phyloP scores from a whole-genome alignment of 2,888 invertebrate species.

The Parnassius glacialis region DNA sequence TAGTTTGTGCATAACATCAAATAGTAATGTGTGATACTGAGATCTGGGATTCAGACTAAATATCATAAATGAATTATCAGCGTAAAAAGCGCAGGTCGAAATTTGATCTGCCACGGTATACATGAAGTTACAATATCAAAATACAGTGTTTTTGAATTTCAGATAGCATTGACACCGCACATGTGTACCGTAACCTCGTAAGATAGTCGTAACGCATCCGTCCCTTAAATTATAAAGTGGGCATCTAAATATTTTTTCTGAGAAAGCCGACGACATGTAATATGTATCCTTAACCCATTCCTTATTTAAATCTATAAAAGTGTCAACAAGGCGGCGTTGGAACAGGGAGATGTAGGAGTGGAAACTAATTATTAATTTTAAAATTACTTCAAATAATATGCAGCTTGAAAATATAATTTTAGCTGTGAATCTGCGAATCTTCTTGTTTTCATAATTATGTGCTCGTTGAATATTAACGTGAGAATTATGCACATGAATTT shows the following conservation, averaged over 20 bases:
- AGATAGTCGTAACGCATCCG: constrained; percentile 10
- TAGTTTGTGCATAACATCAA: too few species aligned
- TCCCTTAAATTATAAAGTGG: constrained; percentile 16
- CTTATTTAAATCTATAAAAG: constrained; percentile 43
- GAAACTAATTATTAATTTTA: background rate
- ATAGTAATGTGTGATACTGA: too few species aligned
- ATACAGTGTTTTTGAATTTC: background rate
- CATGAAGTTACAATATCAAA: background rate
- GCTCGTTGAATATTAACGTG: constrained; percentile 6
- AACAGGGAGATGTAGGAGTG: constrained; percentile 16
- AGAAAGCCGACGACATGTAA: constrained; percentile 42
- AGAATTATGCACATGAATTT: constrained; percentile 12
- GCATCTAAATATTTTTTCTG: constrained; percentile 33
- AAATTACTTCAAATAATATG: background rate
- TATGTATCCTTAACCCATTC: constrained; percentile 44
- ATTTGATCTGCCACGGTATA: too few species aligned
- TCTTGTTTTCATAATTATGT: constrained; percentile 2
- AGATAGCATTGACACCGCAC: constrained; percentile 1
- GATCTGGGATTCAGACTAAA: too few species aligned
- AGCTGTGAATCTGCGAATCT: background rate
- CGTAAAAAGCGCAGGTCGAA: too few species aligned
- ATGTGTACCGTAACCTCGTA: constrained; percentile 11
- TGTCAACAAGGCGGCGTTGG: constrained; percentile 35
- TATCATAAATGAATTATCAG: too few species aligned
- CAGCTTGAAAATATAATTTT: background rate